Conservation (phyloP, 23 tunicate genomes). For the Halocynthia aurantium region DNA sequence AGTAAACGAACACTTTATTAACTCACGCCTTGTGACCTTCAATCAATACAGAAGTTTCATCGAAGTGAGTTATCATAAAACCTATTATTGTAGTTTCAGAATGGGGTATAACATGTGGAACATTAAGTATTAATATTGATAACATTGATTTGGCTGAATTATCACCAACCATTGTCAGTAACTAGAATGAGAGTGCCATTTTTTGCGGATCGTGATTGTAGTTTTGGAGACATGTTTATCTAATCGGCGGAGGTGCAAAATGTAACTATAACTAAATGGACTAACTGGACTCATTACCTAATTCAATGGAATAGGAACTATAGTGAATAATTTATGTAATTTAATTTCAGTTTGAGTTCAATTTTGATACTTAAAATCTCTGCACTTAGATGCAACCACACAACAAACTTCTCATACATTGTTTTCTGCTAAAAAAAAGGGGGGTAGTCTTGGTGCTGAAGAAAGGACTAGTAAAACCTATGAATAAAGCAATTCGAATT, state of each 20-base stretch:
- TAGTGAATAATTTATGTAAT: too few species aligned
- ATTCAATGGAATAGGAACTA: too few species aligned
- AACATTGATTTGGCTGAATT: neutral
- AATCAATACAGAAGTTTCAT: conserved; percentile 42
- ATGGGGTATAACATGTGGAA: neutral
- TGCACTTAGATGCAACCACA: too few species aligned
- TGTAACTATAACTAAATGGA: too few species aligned
- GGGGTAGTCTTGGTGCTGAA: neutral
- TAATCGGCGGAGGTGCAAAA: too few species aligned
- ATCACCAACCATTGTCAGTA: neutral
- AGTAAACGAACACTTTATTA: conserved; percentile 45
- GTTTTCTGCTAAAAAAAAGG: neutral
- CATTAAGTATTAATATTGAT: neutral
- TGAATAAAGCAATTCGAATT: neutral
- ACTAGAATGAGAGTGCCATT: too few species aligned
- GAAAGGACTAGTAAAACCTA: neutral
- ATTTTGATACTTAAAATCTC: too few species aligned
- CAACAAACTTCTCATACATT: conserved; percentile 11
- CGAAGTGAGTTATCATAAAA: conserved; percentile 29
- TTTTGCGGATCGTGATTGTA: too few species aligned
- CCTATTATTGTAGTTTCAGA: neutral
- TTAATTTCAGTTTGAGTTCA: too few species aligned
- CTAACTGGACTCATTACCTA: too few species aligned
- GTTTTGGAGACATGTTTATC: too few species aligned
- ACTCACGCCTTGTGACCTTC: conserved; percentile 49